Percentiles rank a stretch among this genome's conserved stretches.
These are phyloP conservation scores for Penelope pileata DNA, from an alignment of 2,113 vertebrate species.

Conservation along the genomic window DNA sequence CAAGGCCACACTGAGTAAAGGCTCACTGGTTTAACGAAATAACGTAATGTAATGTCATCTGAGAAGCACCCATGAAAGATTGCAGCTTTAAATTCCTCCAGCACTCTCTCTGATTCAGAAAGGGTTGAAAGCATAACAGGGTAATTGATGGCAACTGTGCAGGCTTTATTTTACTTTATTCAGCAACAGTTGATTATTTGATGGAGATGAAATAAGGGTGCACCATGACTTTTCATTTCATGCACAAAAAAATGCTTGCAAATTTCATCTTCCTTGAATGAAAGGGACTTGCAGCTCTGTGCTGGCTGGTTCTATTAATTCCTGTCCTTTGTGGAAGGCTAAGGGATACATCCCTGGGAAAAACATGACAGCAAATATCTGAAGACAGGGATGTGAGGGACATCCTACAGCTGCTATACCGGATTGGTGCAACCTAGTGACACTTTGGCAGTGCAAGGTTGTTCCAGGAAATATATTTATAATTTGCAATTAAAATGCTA, in stretches of 20 bases:
- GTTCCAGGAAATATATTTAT: background rate
- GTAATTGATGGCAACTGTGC: background rate
- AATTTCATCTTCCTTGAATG: background rate
- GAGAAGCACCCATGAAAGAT: background rate
- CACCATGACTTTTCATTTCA: background rate
- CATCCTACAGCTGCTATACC: background rate
- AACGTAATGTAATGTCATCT: background rate
- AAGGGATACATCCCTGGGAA: background rate
- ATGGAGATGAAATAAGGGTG: background rate
- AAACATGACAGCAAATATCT: background rate
- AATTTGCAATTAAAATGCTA: background rate
- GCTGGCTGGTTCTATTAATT: background rate
- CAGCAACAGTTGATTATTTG: background rate
- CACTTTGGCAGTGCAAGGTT: background rate
- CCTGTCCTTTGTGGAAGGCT: background rate
- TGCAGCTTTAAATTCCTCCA: background rate
- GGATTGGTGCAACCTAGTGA: background rate
- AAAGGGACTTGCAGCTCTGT: background rate
- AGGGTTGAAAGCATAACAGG: background rate
- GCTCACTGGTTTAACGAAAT: background rate
- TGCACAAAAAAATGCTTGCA: background rate
- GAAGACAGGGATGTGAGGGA: background rate
- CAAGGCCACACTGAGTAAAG: background rate
- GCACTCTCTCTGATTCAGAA: background rate
- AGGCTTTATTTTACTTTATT: constrained; percentile 12